Evolutionary conservation across 2,113 vertebrate species (phyloP), one percentile per base, ranked within the genome.

Genomic region (Alces alces): DNA sequence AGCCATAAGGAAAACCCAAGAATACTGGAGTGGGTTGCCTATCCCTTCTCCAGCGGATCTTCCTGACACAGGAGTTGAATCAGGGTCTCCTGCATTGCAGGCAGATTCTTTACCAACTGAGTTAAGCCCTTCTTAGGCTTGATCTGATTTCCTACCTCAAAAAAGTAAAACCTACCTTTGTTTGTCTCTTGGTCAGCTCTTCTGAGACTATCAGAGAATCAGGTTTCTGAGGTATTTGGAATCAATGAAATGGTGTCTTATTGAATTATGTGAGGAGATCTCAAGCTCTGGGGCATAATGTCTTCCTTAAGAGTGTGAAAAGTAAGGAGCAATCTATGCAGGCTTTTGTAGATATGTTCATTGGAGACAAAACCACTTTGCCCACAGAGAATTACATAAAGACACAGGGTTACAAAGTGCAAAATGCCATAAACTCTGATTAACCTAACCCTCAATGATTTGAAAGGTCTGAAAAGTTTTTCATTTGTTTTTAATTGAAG

Each of bases 151-250:
- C 21, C 86, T 96, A 83, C 47, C 92, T 91, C 45, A 89, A 33
- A 36, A 60, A 96, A 91, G 86, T 96, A 97, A 93, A 96, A 70
- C 5, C 4, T 76, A 45, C 52, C 15, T 89, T 64, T 12, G 36
- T 91, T 97, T 94, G 30, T 95, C 79, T 94, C 61, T 85, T 96
- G 36, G 78, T 94, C 66, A 91, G 83, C 92, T 86, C 91, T 85
- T 88, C 82, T 70, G 88, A 93, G 30, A 93, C 30, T 86, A 60
- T 80, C 86, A 87, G 54, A 92, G 39, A 13, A 25, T 91, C 94
- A 95, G 55, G 66, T 94, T 86, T 92, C 43, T 78, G 85, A 93
- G 64, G 85, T 91, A 94, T 91, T 86, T 86, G 15, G 43, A 97
- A 91, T 96, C 90, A 89, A 50, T 96, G 43, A 14, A n/a, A 60